Percentiles rank a stretch among this genome's conserved stretches.
These are phyloP conservation scores for Sardinella longiceps DNA, from an alignment of 2,797 vertebrate species.

Conservation along the genomic window DNA sequence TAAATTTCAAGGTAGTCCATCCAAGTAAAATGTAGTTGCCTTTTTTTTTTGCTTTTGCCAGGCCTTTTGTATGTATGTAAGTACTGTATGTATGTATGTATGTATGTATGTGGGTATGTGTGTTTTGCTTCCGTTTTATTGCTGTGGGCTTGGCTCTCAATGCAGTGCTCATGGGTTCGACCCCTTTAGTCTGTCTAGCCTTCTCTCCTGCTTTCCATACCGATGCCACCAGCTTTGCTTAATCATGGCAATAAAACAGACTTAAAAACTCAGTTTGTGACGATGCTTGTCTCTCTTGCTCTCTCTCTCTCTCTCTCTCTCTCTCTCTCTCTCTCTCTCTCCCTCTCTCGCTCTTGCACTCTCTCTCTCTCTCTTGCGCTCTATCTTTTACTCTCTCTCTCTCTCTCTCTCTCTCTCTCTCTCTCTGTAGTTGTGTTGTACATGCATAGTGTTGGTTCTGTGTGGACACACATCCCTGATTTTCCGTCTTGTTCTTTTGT, in stretches of 20 bases:
- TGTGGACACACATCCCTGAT: neutral
- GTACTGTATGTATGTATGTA: no score
- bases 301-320: neutral
- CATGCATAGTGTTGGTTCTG: neutral
- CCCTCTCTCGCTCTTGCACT: neutral
- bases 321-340: neutral
- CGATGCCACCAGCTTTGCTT: neutral
- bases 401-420: neutral
- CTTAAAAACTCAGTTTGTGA: constrained; percentile 14
- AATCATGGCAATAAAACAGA: constrained; percentile 24
- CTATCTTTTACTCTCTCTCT: neutral
- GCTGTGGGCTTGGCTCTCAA: neutral
- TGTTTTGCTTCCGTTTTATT: neutral
- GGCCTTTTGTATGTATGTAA: neutral
- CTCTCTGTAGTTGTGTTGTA: neutral
- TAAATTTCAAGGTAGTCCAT: no score
- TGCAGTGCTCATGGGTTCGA: neutral
- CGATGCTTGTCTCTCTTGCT: constrained; percentile 1
- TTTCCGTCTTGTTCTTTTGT: neutral
- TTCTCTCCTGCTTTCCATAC: neutral
- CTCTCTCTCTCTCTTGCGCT: neutral
- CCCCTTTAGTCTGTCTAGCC: neutral
- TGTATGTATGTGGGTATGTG: neutral
- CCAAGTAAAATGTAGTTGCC: neutral
- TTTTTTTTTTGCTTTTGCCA: neutral